These are phyloP conservation scores for Parelbella ahira DNA, from an alignment of 2,888 invertebrate species.

Conservation along the genomic window DNA sequence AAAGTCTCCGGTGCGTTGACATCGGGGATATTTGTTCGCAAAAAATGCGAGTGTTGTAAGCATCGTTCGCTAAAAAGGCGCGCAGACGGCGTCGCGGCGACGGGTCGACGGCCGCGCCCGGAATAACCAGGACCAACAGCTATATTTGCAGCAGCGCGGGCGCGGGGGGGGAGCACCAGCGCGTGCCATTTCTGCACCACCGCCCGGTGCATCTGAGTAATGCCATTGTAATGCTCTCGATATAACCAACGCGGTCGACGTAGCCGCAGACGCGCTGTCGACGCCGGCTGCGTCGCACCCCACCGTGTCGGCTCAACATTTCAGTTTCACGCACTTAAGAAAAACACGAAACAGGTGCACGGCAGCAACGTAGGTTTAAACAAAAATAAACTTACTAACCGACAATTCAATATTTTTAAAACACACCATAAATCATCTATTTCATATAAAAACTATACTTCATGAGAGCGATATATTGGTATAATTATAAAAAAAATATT, in stretches of 20 bases:
- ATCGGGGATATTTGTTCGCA: slow-evolving; percentile 63
- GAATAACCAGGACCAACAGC: slow-evolving; percentile 77
- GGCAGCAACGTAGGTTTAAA: too few relatives aligned
- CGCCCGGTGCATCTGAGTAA: slow-evolving; percentile 80
- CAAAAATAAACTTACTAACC: too few relatives aligned
- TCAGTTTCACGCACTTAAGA: too few relatives aligned
- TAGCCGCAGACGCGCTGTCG: slow-evolving; percentile 65
- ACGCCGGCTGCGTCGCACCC: slow-evolving; percentile 33
- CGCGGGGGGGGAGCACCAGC: slow-evolving; percentile 57
- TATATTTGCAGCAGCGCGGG: slow-evolving; percentile 74
- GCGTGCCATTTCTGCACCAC: slow-evolving; percentile 79
- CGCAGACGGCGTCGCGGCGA: slow-evolving; percentile 79
- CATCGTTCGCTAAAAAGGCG: slow-evolving; percentile 75
- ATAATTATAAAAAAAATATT: too few relatives aligned
- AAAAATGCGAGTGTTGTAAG: slow-evolving; percentile 71
- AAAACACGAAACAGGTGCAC: too few relatives aligned
- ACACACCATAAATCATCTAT: too few relatives aligned
- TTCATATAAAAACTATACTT: too few relatives aligned
- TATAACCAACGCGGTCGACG: slow-evolving; percentile 64
- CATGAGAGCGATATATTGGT: too few relatives aligned
- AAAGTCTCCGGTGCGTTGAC: slow-evolving; percentile 57
- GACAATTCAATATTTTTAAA: too few relatives aligned
- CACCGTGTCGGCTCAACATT: too few relatives aligned
- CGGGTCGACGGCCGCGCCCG: slow-evolving; percentile 79
- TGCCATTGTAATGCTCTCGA: slow-evolving; percentile 78